Percentiles rank a stretch among this genome's conserved stretches.
phyloP scores from a whole-genome alignment of 2,888 invertebrate species.

The Odontomyia ornata region DNA sequence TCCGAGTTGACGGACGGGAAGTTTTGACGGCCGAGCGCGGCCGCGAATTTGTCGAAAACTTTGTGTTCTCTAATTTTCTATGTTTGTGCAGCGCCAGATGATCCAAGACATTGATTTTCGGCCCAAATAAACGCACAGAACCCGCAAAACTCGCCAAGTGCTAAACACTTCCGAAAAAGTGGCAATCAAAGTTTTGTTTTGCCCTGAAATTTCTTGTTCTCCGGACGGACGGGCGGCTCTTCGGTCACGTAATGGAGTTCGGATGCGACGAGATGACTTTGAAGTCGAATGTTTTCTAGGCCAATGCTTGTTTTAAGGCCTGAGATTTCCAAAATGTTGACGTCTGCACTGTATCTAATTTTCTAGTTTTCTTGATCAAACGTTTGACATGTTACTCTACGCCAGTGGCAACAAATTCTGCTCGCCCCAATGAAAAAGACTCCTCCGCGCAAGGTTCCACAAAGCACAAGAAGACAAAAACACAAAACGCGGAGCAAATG shows the following conservation, averaged over 20 bases:
- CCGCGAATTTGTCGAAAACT: not conserved
- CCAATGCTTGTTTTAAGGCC: not conserved
- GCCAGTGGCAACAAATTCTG: not conserved
- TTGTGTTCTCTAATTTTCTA: not conserved
- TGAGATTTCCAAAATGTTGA: constrained; percentile 17
- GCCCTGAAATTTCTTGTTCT: constrained; percentile 6
- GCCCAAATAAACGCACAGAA: not conserved
- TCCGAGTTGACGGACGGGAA: not conserved
- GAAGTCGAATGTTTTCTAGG: constrained; percentile 25
- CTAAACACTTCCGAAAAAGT: not conserved
- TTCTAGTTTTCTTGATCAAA: no score
- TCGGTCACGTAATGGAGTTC: constrained; percentile 25
- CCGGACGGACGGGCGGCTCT: not conserved
- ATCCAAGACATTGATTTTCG: not conserved
- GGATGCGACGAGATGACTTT: not conserved
- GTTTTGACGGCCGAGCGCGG: constrained; percentile 32
- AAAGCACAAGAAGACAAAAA: not conserved
- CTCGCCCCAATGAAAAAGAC: not conserved
- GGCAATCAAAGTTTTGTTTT: not conserved
- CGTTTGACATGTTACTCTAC: not conserved
- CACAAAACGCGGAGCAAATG: constrained; percentile 17
- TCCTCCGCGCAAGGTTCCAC: not conserved
- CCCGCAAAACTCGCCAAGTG: not conserved
- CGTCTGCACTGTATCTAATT: not conserved
- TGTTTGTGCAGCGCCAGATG: not conserved